phyloP scores from a whole-genome alignment of 2,797 vertebrate species.

The Iguana delicatissima region DNA sequence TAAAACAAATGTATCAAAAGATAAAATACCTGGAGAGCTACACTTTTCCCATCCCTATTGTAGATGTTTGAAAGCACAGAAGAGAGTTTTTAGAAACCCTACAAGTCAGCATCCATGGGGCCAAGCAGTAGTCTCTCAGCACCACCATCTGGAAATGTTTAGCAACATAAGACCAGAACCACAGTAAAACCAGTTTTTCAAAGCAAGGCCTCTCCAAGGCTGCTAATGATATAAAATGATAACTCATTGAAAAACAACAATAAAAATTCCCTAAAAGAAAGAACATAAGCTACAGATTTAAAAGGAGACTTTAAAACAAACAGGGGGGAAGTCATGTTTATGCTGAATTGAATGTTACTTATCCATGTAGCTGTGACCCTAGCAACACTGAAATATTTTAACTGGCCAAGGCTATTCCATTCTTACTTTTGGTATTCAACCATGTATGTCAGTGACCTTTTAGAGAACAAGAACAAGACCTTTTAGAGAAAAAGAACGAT shows the following conservation, averaged over 20 bases:
- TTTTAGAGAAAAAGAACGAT: too few species aligned
- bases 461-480: not conserved
- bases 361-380: not conserved
- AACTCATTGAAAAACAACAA: not conserved
- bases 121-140: not conserved
- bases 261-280: not conserved
- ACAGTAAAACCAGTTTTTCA: not conserved
- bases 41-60: not conserved
- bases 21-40: too few species aligned
- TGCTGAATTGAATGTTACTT: not conserved
- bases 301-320: not conserved
- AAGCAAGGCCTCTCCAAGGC: not conserved
- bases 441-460: not conserved
- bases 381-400: not conserved
- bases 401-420: not conserved
- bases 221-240: not conserved
- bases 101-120: not conserved
- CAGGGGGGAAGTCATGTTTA: not conserved
- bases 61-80: not conserved
- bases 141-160: not conserved
- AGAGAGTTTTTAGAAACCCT: not conserved
- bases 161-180: not conserved
- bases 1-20: too few species aligned
- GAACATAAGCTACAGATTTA: not conserved
- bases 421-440: not conserved